Evolutionary conservation across 2,113 vertebrate species (phyloP), one percentile per base, ranked within the genome.

Genomic region (Equus przewalskii): DNA sequence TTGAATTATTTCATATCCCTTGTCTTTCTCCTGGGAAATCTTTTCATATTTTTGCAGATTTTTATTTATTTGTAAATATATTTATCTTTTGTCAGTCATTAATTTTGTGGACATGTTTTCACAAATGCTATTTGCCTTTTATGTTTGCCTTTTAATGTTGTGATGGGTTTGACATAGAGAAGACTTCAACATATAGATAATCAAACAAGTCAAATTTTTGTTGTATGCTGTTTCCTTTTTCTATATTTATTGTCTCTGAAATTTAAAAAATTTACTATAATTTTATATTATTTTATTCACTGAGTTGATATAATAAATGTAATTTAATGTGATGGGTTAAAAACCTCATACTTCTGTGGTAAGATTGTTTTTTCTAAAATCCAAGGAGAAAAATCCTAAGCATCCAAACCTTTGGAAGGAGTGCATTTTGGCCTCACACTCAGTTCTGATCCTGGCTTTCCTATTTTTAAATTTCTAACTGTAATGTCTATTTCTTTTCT

Each of bases 61-160:
- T 64, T 94, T 60, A 62, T 54, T 65, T 75, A 82, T 56, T 87
- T 7, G 30, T 49, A 36, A 86, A 80, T 41, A 65, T 44, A 56
- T 60, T 70, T 93, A 54, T 26, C 18, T 90, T 78, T 86, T 62
- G 16, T 62, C 6, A 33, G 54, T 41, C 16, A 95, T 92, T 75
- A 85, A 62, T 44, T 56, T 96, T 76, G 15, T 81, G 21, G 28
- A 24, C 33, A 75, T 65, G 11, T 41, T 91, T 93, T 93, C 44
- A 93, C 21, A 91, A 91, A 91, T 90, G 49, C 7, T 14, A 60
- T 67, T 89, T 82, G 62, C 33, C 41, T 87, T 96, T 83, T 56
- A 56, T 41, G 36, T 67, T 89, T 82, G 62, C 33, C 41, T 87
- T 96, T 83, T 56, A 56, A 13, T 64, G 16, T 78, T 69, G 75